Evolutionary conservation across 2,113 vertebrate species (phyloP), one percentile per base, ranked within the genome.

Genomic region (Ochotona princeps): DNA sequence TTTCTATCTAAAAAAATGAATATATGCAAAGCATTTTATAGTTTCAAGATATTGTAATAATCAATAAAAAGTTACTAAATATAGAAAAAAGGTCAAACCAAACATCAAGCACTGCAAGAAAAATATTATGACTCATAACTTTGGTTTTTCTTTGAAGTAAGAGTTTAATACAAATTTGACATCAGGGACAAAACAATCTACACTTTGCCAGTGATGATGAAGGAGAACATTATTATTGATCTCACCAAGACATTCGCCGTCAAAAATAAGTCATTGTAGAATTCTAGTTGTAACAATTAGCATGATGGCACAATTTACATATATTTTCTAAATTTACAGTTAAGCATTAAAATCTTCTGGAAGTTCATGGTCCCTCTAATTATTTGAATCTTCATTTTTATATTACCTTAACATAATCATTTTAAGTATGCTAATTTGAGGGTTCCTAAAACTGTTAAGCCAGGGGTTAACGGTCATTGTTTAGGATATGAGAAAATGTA

Each of bases 331-430:
- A 2, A 9, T 54, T 91, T 89, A 74, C 3, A 86, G 60, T 60
- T 80, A 80, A 63, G 72, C 23, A 69, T 26, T 35, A 72, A 83
- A 87, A 83, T 15, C 4, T 86, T 84, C 15, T 49, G 8, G 14
- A 28, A 94, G 32, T 75, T 66, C 21, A 61, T 74, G 76, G 57
- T 76, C n/a, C 2, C 32, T 83, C 47, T 61, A 35, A 80, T 69
- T 66, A 74, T n/a, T 79, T 25, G 83, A 94, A 87, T 79, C 5
- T 92, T 79, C 82, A 26, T 25, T 18, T 90, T 91, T 90, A 72
- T 61, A 93, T 74, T 35, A 51, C 10, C 20, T 66, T 93, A 54
- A 3, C 38, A 79, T 66, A 70, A 18, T 83, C 32, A 87, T 47
- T 44, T 51, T 72, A 91, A 70, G 26, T 75, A 35, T n/a, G 15